Conservation (phyloP, 1,140 invertebrate genomes). For the Babylonia areolata region DNA sequence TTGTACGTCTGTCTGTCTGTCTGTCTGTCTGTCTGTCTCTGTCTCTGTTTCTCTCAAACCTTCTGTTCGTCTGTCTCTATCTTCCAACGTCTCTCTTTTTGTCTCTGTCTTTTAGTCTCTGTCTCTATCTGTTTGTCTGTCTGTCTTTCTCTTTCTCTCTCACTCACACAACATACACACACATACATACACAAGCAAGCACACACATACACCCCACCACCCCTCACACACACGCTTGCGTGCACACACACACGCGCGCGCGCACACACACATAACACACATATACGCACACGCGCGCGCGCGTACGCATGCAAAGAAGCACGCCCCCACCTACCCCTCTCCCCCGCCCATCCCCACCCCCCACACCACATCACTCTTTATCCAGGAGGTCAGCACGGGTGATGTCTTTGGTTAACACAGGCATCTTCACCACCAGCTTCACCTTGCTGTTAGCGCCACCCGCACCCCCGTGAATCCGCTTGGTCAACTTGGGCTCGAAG, state of each 20-base stretch:
- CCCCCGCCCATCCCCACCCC: neutral
- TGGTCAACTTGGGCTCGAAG: neutral
- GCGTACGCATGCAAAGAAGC: neutral
- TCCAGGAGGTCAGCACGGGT: neutral
- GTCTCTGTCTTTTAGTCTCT: too few species aligned
- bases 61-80: too few species aligned
- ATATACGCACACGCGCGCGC: neutral
- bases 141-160: too few species aligned
- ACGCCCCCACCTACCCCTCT: neutral
- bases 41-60: too few species aligned
- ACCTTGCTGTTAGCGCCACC: neutral
- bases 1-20: too few species aligned
- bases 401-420: neutral
- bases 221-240: neutral
- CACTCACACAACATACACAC: neutral
- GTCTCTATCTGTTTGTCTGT: too few species aligned
- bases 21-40: too few species aligned
- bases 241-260: neutral
- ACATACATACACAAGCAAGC: neutral
- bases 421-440: conserved; percentile 23
- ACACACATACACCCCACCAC: neutral
- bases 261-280: neutral
- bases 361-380: neutral
- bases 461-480: neutral
- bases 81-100: too few species aligned